phyloP scores from a whole-genome alignment of 1,140 invertebrate genomes.

The Acromyrmex heyeri region DNA sequence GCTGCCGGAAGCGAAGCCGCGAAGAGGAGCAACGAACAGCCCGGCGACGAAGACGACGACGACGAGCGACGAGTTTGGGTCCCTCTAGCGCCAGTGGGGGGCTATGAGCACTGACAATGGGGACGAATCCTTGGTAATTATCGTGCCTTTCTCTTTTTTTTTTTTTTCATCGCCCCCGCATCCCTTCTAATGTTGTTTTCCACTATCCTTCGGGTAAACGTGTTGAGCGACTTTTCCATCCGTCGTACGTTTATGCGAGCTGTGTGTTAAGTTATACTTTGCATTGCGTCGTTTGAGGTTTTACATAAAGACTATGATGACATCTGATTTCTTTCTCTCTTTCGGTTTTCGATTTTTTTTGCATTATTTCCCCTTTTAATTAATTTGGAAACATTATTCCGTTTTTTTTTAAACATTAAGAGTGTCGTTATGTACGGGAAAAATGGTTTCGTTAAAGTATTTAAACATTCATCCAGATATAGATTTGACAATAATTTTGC shows the following conservation, averaged over 20 bases:
- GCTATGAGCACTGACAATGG: constrained; percentile 87
- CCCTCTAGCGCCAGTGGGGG: constrained; percentile 79
- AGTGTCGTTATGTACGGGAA: not conserved
- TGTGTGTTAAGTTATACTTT: not conserved
- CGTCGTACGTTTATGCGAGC: not conserved
- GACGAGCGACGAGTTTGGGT: constrained; percentile 73
- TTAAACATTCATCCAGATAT: too few relatives aligned
- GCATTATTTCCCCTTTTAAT: not conserved
- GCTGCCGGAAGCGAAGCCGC: constrained; percentile 77
- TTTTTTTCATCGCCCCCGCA: constrained; percentile 43
- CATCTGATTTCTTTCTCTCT: constrained; percentile 23
- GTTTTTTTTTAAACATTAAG: not conserved
- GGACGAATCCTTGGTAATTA: constrained; percentile 87
- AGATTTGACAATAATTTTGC: too few relatives aligned
- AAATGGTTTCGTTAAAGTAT: too few relatives aligned
- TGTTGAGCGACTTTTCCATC: constrained; percentile 7
- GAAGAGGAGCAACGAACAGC: constrained; percentile 75
- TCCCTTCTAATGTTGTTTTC: not conserved
- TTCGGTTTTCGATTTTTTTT: constrained; percentile 8
- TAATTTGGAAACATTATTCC: not conserved
- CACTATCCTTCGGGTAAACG: not conserved
- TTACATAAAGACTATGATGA: not conserved
- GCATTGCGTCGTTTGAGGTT: not conserved
- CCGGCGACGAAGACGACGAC: constrained; percentile 77
- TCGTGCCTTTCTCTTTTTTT: constrained; percentile 72